Evolutionary conservation across 2,888 invertebrate species (phyloP).

Genomic region (Venustoraphidia nigricollis): DNA sequence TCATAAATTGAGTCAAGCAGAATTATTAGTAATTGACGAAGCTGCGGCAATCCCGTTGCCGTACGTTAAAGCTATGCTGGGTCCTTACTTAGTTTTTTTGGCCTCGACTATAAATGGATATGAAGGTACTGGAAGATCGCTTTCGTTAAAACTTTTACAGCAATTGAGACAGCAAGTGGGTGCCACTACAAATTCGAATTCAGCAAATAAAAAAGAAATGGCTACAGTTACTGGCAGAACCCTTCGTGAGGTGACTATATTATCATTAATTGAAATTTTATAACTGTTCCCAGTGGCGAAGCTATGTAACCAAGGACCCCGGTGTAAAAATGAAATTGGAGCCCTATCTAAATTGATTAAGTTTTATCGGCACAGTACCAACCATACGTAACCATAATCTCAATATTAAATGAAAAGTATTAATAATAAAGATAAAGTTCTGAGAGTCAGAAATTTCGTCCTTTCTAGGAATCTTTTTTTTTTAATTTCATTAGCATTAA

Average conservation of each 20-base stretch:
- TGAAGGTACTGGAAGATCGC: slow-evolving; percentile 92
- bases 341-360: too few species aligned
- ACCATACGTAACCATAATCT: too few species aligned
- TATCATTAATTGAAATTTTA: background rate
- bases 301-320: too few species aligned
- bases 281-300: too few species aligned
- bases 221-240: slow-evolving; percentile 33
- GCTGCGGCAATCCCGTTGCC: slow-evolving; percentile 97
- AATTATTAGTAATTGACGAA: slow-evolving; percentile 92
- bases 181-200: slow-evolving; percentile 32
- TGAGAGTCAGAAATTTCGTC: too few species aligned
- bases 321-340: too few species aligned
- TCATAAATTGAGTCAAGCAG: slow-evolving; percentile 79
- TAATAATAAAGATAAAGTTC: too few species aligned
- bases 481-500: too few species aligned
- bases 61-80: slow-evolving; percentile 75
- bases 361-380: too few species aligned
- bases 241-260: slow-evolving; percentile 34
- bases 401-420: too few species aligned
- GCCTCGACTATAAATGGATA: slow-evolving; percentile 97
- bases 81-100: slow-evolving; percentile 85
- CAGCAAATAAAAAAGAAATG: slow-evolving; percentile 25
- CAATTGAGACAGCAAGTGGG: slow-evolving; percentile 57
- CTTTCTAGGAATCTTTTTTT: too few species aligned
- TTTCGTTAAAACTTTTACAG: slow-evolving; percentile 87